phyloP scores from a whole-genome alignment of 2,888 invertebrate species.

The Nomada flava region DNA sequence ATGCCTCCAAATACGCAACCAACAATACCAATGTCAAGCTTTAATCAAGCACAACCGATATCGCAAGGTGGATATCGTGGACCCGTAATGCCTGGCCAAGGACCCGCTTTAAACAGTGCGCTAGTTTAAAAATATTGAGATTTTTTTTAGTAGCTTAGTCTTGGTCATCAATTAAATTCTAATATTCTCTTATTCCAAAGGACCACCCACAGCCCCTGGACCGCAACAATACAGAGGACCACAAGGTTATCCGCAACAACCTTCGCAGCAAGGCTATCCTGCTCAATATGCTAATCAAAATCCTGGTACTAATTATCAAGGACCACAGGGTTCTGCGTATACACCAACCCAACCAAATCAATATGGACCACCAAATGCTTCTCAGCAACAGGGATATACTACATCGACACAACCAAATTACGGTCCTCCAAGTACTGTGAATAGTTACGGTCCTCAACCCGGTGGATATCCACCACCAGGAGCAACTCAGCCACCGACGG shows the following conservation, averaged over 20 bases:
- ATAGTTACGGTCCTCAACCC: slow-evolving; percentile 83
- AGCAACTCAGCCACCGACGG: slow-evolving; percentile 85
- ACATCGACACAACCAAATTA: slow-evolving; percentile 86
- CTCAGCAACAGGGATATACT: slow-evolving; percentile 88
- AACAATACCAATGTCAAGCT: slow-evolving; percentile 81
- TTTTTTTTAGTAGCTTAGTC: not conserved
- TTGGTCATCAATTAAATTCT: slow-evolving; percentile 1
- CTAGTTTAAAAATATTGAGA: slow-evolving; percentile 9
- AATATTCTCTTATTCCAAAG: slow-evolving; percentile 66
- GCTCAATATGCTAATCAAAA: slow-evolving; percentile 87
- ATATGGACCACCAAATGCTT: slow-evolving; percentile 87
- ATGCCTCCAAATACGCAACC: slow-evolving; percentile 82
- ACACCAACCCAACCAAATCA: slow-evolving; percentile 87
- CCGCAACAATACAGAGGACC: slow-evolving; percentile 85
- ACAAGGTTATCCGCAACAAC: slow-evolving; percentile 89
- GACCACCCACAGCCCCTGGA: slow-evolving; percentile 85
- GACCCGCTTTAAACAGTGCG: slow-evolving; percentile 84
- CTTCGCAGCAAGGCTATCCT: slow-evolving; percentile 87
- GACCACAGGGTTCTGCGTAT: slow-evolving; percentile 85
- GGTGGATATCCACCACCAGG: slow-evolving; percentile 88
- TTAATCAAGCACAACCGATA: slow-evolving; percentile 83
- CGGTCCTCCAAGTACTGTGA: slow-evolving; percentile 80
- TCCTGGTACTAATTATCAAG: slow-evolving; percentile 88
- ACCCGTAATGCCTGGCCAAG: slow-evolving; percentile 86
- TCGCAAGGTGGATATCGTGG: slow-evolving; percentile 85